Base-by-base conservation (phyloP, 2,797 vertebrate genomes). In the Tamandua tetradactyla region DNA sequence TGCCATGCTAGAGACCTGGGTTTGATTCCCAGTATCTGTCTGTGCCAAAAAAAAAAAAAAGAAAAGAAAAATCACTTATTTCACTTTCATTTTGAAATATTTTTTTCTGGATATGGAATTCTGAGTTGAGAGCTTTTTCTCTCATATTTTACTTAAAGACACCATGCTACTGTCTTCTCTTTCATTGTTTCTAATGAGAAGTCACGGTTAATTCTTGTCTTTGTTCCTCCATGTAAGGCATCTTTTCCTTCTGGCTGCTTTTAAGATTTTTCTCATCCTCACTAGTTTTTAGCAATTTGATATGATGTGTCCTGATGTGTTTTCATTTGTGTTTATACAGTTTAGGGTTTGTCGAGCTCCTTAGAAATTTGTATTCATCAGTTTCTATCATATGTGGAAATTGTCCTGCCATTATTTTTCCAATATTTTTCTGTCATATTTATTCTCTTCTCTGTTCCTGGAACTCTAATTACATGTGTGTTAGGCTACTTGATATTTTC, bases 351-450 rank as follows among this genome's bases (percentile, higher is more conserved):
- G 23, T 92, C 82, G 79, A 71, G 47, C 86, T 68, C 94, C 47
- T 68, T 68, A 5, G 11, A 52, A 74, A 96, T 90, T 64, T 88
- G 20, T 82, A 23, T 85, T 82, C 87, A 75, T 69, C n/a, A 88
- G 44, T 15, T 85, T 86, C 55, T 32, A 85, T 86, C 3, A 35
- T 35, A 88, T 88, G 69, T 86, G 64, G 42, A 82, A 40, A 25
- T 6, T 66, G 75, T 93, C 86, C 35, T 80, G 61, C 72, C 27
- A 25, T 75, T 59, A 27, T 68, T 92, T 95, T 93, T 37, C 25
- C 52, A 86, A 1, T 66, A 35, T 57, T 71, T 87, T 85, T 79
- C 52, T 62, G n/a, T n/a, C 12, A 37, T 20, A 74, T 35, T 89
- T n/a, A 47, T 22, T 92, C 61, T 85, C 44, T 20, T 66, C 59